A percentile compares a stretch with the other conserved stretches of the same genome.
Evolutionary conservation across 2,888 invertebrate species (phyloP).

Genomic region (Mythimna pallens): DNA sequence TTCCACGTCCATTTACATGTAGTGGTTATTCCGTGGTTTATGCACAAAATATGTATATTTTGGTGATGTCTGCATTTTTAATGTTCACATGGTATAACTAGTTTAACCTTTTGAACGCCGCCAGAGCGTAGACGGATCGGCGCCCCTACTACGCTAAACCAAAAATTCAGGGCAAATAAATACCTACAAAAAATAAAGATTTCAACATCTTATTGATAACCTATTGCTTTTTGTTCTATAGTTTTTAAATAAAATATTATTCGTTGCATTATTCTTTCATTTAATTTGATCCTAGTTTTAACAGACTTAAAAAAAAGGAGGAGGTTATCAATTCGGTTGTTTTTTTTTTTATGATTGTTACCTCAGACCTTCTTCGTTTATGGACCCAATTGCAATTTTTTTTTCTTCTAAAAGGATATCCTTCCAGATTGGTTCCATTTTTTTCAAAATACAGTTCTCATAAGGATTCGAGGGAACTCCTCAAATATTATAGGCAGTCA

Average conservation of each 20-base stretch:
- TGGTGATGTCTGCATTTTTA: constrained; percentile 33
- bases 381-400: no score
- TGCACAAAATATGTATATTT: constrained; percentile 63
- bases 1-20: constrained; percentile 55
- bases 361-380: no score
- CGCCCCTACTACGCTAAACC: no score
- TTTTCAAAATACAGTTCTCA: no score
- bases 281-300: neutral
- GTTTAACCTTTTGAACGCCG: neutral
- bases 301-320: neutral
- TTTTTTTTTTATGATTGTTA: no score
- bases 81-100: neutral
- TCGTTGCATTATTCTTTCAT: neutral
- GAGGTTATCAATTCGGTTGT: no score
- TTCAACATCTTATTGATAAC: neutral
- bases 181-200: neutral
- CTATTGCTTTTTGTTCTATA: neutral
- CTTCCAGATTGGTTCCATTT: no score
- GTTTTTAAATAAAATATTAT: neutral
- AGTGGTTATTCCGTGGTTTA: constrained; percentile 44
- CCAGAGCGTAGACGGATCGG: neutral
- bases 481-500: no score
- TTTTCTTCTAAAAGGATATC: no score
- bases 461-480: no score
- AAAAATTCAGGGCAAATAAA: no score